Percentiles rank a stretch among this genome's conserved stretches.
Conservation (phyloP, 1,140 invertebrate species). For the Aphis craccivora region DNA sequence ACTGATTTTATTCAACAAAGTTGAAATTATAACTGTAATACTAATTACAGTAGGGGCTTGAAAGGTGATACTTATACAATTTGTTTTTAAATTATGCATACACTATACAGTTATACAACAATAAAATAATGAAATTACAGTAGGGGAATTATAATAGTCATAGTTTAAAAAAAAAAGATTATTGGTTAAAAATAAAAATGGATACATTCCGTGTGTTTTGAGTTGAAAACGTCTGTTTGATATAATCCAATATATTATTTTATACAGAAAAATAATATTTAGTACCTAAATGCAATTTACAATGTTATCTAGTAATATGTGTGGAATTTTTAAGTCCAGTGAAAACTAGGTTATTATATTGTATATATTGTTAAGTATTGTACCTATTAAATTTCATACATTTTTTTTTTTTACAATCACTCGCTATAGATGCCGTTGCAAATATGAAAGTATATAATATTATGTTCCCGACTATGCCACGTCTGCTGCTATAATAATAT, state of each 20-base stretch:
- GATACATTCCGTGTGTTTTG: not conserved
- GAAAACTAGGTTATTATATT: slow-evolving; percentile 41
- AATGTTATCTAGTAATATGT: not conserved
- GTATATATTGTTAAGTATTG: slow-evolving; percentile 22
- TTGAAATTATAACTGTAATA: not conserved
- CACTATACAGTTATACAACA: not conserved
- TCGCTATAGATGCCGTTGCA: not conserved
- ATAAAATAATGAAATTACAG: no score
- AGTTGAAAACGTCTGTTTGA: not conserved
- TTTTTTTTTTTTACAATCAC: slow-evolving; percentile 37
- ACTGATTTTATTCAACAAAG: not conserved
- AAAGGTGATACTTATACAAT: not conserved
- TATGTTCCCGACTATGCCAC: not conserved
- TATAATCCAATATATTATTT: not conserved
- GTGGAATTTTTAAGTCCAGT: slow-evolving; percentile 23
- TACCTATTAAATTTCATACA: slow-evolving; percentile 33
- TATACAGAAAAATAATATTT: not conserved
- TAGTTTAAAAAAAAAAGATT: no score
- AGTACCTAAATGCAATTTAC: not conserved
- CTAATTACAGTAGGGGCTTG: not conserved
- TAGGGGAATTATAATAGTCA: no score
- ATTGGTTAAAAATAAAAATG: not conserved
- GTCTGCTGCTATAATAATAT: not conserved
- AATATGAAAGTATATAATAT: slow-evolving; percentile 42
- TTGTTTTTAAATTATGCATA: not conserved